Evolutionary conservation across 2,797 vertebrate species (phyloP).

Genomic region (Ispidina lecontei): DNA sequence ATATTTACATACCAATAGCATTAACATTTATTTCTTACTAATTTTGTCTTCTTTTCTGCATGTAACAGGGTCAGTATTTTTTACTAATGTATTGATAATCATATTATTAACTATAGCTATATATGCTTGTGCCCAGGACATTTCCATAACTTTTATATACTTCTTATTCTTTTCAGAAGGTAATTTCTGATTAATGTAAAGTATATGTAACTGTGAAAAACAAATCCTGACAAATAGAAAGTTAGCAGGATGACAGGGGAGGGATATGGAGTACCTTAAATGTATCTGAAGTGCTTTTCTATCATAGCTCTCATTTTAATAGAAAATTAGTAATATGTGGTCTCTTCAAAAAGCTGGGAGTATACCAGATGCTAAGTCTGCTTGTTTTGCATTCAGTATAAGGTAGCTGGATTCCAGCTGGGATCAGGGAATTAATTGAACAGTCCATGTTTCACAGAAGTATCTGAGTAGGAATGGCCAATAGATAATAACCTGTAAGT

Average conservation of each 20-base stretch:
- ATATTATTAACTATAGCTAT: neutral
- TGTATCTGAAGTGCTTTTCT: neutral
- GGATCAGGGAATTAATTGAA: constrained; percentile 54
- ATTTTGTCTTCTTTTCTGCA: neutral
- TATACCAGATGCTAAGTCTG: neutral
- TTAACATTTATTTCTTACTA: neutral
- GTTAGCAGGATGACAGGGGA: neutral
- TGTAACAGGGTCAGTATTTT: neutral
- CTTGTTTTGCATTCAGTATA: constrained; percentile 8
- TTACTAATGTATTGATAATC: neutral
- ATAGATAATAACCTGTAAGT: constrained; percentile 6
- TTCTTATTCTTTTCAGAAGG: neutral
- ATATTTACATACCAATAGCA: neutral
- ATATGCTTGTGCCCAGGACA: neutral
- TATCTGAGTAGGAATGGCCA: neutral
- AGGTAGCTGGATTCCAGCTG: neutral
- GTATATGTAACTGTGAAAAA: neutral
- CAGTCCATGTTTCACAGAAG: neutral
- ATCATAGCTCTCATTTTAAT: neutral
- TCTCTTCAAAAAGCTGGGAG: neutral
- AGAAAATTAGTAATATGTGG: neutral
- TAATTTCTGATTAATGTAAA: neutral
- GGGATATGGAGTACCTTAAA: neutral
- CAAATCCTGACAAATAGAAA: neutral
- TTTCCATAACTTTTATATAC: neutral